phyloP scores from a whole-genome alignment of 2,888 invertebrate species.

The Trichacis sp. region DNA sequence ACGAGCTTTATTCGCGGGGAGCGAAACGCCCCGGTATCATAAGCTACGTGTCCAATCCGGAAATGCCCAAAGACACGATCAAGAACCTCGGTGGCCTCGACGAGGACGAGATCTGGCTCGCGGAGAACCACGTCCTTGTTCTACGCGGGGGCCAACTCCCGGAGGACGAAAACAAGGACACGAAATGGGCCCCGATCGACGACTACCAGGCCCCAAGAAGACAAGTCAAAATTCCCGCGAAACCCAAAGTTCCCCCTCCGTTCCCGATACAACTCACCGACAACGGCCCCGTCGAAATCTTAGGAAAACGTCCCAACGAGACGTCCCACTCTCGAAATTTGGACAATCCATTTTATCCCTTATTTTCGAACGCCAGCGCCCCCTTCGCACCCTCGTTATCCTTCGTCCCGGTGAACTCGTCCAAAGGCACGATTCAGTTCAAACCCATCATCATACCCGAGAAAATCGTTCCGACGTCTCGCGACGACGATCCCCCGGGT shows the following conservation, averaged over 20 bases:
- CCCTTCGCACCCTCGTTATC: constrained; percentile 23
- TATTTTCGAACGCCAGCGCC: constrained; percentile 67
- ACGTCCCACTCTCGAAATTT: too few relatives aligned
- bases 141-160: constrained; percentile 83
- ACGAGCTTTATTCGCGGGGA: constrained; percentile 80
- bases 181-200: constrained; percentile 84
- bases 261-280: constrained; percentile 92
- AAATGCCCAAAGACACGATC: constrained; percentile 84
- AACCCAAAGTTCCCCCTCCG: constrained; percentile 90
- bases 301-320: constrained; percentile 77
- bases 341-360: constrained; percentile 68
- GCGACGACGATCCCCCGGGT: constrained; percentile 47
- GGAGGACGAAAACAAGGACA: constrained; percentile 48
- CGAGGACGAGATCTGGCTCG: constrained; percentile 90
- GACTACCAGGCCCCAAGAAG: constrained; percentile 85
- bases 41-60: constrained; percentile 84
- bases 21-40: constrained; percentile 84
- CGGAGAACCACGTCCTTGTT: constrained; percentile 88
- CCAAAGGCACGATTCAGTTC: constrained; percentile 50
- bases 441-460: constrained; percentile 42
- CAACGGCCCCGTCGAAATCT: constrained; percentile 87
- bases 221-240: constrained; percentile 85
- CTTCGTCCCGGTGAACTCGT: constrained; percentile 67
- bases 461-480: constrained; percentile 69
- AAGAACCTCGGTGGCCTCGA: constrained; percentile 85